These are phyloP conservation scores for Choreutis nemorana DNA, from an alignment of 2,888 invertebrate genomes.

Conservation along the genomic window DNA sequence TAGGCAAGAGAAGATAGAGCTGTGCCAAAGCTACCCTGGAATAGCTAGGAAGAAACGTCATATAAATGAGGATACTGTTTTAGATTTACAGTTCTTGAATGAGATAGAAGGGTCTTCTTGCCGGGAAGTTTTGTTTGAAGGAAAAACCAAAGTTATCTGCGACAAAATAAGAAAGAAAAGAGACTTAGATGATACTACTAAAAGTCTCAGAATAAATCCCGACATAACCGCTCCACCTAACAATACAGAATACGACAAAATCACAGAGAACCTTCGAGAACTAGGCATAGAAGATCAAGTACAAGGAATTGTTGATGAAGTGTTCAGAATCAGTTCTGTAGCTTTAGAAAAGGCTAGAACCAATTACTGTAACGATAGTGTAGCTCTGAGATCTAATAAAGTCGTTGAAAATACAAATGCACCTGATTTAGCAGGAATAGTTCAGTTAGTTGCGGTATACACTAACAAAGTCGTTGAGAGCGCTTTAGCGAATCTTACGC, in stretches of 20 bases:
- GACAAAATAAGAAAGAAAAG: conserved; percentile 8
- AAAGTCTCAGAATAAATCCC: conserved; percentile 36
- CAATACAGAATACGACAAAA: background rate
- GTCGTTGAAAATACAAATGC: conserved; percentile 2
- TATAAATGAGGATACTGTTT: too few relatives aligned
- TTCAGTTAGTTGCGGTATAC: conserved; percentile 22
- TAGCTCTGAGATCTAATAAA: conserved; percentile 5
- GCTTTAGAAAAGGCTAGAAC: conserved; percentile 27
- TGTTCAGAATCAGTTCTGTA: conserved; percentile 23
- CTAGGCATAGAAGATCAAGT: conserved; percentile 29
- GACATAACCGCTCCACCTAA: conserved; percentile 38
- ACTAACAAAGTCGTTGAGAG: conserved; percentile 20
- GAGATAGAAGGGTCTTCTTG: too few relatives aligned
- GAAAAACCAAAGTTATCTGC: too few relatives aligned
- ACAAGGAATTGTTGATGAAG: conserved; percentile 24
- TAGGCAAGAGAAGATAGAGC: conserved; percentile 35
- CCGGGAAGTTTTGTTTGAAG: too few relatives aligned
- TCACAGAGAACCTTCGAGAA: conserved; percentile 15
- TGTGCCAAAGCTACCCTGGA: conserved; percentile 40
- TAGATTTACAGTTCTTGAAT: too few relatives aligned
- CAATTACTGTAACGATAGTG: conserved; percentile 27
- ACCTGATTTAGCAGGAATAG: conserved; percentile 23
- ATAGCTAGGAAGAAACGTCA: conserved; percentile 21
- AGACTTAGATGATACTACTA: conserved; percentile 10
- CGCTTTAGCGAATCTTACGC: conserved; percentile 24